Percentiles rank a stretch among this genome's conserved stretches.
Conservation (phyloP, 2,113 vertebrate genomes). For the Danio rerio region DNA sequence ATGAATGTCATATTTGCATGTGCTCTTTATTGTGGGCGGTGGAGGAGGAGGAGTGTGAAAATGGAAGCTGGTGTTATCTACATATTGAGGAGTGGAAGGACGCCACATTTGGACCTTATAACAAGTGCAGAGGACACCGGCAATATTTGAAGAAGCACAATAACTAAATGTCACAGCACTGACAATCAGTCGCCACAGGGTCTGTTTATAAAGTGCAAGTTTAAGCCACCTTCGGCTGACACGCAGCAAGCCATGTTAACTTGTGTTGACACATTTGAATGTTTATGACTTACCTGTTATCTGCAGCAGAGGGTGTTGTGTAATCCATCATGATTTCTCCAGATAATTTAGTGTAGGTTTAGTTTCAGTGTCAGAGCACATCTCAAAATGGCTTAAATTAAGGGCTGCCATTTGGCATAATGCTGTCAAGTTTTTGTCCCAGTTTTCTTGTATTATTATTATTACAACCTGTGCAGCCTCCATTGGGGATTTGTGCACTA, state of each 20-base stretch:
- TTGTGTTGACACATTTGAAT: conserved; percentile 24
- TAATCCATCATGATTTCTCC: background rate
- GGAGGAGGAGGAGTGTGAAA: background rate
- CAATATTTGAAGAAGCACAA: conserved; percentile 3
- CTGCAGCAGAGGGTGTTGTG: background rate
- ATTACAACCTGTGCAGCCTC: background rate
- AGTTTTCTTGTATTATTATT: conserved; percentile 12
- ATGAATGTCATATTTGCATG: conserved; percentile 49
- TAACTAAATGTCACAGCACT: conserved; percentile 10
- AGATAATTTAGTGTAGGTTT: background rate
- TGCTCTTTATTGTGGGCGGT: conserved; percentile 2
- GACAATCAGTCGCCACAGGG: conserved; percentile 8
- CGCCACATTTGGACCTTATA: conserved; percentile 9
- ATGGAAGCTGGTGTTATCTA: conserved; percentile 11
- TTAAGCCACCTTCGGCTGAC: conserved; percentile 10
- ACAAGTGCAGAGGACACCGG: conserved; percentile 6
- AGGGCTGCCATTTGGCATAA: background rate
- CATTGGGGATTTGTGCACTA: background rate
- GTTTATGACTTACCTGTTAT: conserved; percentile 1
- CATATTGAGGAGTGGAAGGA: conserved; percentile 8
- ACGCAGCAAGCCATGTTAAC: background rate
- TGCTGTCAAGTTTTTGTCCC: conserved; percentile 8
- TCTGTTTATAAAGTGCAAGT: conserved; percentile 30
- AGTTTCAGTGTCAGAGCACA: conserved; percentile 3
- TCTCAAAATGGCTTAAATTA: conserved; percentile 4